Base-by-base conservation (phyloP, 1,140 invertebrate species). In the Rhagoletis pomonella region DNA sequence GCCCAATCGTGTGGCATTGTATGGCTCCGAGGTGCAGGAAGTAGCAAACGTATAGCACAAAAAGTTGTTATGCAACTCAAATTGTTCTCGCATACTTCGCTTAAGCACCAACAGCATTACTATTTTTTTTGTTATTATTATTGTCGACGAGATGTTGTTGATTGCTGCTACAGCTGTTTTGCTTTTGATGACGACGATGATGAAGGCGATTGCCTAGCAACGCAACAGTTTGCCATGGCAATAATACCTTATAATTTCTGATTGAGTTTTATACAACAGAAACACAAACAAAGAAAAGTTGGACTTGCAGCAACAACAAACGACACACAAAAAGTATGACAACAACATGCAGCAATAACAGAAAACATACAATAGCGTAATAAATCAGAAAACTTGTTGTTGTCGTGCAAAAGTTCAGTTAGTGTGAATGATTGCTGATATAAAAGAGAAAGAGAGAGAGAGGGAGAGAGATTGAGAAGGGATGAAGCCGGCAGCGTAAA, bases 171-270 rank as follows among this genome's bases (percentile, higher is more conserved):
- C 39, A 44, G 17, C 29, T 88, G 58, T n/a, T 42, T 55, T 88
- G 65, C 58, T 88, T 64, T 85, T 88, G 84, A 86, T 88, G 69
- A 69, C 50, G 3, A 39, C 65, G 67, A 60, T 55, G 73, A 81
- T 81, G 73, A 81, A 81, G 44, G 73, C 64, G 67, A 86, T 86
- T 88, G 87, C 84, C 44, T 86, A 90, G 91, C 91, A 92, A 92
- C 91, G 91, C 91, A 92, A 92, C 91, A 92, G 91, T 92, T 92
- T 92, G 91, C 90, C 91, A 92, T 92, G 90, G 91, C 90, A 92
- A 92, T 92, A 92, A 92, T 92, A 92, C 90, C 89, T 91, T 91
- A 90, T 92, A 92, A 92, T 92, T 92, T 92, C 90, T 91, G 91
- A 86, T 86, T 86, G 86, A 67, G 86, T 86, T 86, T 86, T 65